These are phyloP conservation scores for Mirounga angustirostris DNA, from an alignment of 2,113 vertebrate genomes.

Conservation along the genomic window DNA sequence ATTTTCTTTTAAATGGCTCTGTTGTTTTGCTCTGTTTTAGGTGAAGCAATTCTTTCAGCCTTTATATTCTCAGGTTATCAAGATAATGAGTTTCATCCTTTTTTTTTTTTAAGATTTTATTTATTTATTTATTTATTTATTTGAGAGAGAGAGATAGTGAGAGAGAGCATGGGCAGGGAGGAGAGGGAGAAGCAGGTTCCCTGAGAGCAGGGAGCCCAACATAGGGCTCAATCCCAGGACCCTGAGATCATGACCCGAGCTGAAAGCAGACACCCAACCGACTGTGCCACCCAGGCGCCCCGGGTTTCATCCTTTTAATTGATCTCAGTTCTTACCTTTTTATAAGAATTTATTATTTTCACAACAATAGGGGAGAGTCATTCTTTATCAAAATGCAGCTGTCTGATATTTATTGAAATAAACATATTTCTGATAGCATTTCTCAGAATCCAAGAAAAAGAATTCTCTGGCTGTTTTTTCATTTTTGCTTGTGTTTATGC, in stretches of 20 bases:
- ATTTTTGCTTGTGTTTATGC: conserved; percentile 13
- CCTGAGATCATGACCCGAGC: no score
- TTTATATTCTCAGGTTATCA: not conserved
- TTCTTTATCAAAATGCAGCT: not conserved
- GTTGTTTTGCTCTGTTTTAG: not conserved
- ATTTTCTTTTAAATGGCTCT: not conserved
- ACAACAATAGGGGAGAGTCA: not conserved
- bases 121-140: no score
- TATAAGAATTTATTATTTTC: conserved; percentile 42
- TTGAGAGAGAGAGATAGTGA: no score
- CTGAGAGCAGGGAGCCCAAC: no score
- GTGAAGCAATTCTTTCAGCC: not conserved
- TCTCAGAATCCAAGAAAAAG: not conserved
- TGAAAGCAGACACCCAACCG: no score
- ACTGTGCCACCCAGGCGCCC: no score
- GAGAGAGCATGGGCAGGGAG: no score
- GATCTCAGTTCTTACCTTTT: not conserved
- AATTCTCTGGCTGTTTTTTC: not conserved
- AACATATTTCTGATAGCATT: conserved; percentile 26
- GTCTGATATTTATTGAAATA: not conserved
- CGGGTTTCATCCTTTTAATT: conserved; percentile 22
- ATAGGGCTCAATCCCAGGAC: no score
- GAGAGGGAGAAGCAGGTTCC: no score
- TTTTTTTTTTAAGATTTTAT: no score
- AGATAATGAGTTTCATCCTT: not conserved